These are phyloP conservation scores for Leptosomus discolor DNA, from an alignment of 2,113 vertebrate species.

Conservation along the genomic window DNA sequence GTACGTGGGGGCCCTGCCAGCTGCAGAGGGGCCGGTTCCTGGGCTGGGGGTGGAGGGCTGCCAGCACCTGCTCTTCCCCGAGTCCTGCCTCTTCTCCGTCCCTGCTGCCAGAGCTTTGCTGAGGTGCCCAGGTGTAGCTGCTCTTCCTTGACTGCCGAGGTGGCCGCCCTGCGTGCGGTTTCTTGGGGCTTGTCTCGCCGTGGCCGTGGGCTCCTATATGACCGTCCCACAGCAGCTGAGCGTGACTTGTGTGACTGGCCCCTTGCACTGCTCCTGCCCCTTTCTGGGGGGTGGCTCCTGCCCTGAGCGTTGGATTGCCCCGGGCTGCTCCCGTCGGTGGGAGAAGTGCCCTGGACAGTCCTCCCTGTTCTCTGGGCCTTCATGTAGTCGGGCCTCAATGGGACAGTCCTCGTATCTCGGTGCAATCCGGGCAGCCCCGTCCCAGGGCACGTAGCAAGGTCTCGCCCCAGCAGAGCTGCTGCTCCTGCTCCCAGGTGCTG, in stretches of 20 bases:
- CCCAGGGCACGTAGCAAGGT: accelerated
- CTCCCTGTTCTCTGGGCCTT: too few relatives aligned
- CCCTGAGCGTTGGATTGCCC: not conserved
- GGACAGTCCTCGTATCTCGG: not conserved
- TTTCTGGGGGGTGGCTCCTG: not conserved
- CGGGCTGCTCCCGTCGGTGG: not conserved
- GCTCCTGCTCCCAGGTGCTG: not conserved
- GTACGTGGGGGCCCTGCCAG: slow-evolving; percentile 56
- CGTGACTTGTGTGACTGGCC: not conserved
- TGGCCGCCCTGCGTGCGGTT: not conserved
- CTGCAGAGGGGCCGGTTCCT: accelerated
- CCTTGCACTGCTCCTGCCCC: not conserved
- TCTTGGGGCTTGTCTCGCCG: not conserved
- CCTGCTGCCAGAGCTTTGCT: slow-evolving; percentile 68
- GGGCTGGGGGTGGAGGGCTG: not conserved
- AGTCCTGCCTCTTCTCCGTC: not conserved
- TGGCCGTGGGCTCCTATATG: not conserved
- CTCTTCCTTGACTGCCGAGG: not conserved
- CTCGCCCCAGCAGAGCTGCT: not conserved
- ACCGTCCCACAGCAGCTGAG: accelerated
- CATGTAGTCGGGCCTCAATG: accelerated
- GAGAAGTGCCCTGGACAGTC: too few relatives aligned
- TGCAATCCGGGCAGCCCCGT: accelerated
- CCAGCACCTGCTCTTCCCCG: accelerated
- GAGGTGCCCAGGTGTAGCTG: slow-evolving; percentile 70